These are phyloP conservation scores for Mystacornis crossleyi DNA, from an alignment of 2,113 vertebrate species.

Conservation along the genomic window DNA sequence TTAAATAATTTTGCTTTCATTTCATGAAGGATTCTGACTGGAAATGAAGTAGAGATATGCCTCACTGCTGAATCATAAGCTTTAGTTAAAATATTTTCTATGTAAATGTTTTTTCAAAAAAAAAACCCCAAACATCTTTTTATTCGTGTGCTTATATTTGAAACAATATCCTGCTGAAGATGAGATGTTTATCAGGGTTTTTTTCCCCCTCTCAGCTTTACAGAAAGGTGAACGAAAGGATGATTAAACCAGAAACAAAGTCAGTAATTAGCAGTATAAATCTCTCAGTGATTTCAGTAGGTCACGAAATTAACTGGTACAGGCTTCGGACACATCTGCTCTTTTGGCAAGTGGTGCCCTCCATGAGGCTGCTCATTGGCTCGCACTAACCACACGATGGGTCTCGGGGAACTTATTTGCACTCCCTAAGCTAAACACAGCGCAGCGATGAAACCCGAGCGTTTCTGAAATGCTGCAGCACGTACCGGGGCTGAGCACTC, in stretches of 20 bases:
- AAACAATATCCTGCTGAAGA: neutral
- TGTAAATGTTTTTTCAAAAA: neutral
- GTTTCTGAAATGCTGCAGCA: constrained; percentile 2
- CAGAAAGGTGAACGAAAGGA: constrained; percentile 73
- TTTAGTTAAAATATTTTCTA: neutral
- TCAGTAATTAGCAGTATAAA: constrained; percentile 82
- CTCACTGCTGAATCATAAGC: neutral
- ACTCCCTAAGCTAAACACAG: constrained; percentile 57
- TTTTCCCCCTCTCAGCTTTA: constrained; percentile 1
- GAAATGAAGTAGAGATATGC: neutral
- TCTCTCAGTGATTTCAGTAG: constrained; percentile 78
- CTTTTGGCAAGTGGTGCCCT: constrained; percentile 75
- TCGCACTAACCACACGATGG: constrained; percentile 53
- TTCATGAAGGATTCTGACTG: neutral
- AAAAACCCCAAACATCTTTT: neutral
- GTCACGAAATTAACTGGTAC: constrained; percentile 79
- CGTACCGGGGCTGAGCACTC: neutral
- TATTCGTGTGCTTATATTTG: neutral
- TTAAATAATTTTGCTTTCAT: neutral
- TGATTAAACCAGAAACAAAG: constrained; percentile 73
- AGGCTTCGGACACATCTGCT: constrained; percentile 82
- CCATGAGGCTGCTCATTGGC: constrained; percentile 65
- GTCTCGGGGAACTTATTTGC: constrained; percentile 74
- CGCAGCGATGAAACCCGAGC: neutral
- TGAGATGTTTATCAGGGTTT: neutral